Evolutionary conservation across 2,888 invertebrate species (phyloP).

Genomic region (Spatulosminthurus flaviceps): DNA sequence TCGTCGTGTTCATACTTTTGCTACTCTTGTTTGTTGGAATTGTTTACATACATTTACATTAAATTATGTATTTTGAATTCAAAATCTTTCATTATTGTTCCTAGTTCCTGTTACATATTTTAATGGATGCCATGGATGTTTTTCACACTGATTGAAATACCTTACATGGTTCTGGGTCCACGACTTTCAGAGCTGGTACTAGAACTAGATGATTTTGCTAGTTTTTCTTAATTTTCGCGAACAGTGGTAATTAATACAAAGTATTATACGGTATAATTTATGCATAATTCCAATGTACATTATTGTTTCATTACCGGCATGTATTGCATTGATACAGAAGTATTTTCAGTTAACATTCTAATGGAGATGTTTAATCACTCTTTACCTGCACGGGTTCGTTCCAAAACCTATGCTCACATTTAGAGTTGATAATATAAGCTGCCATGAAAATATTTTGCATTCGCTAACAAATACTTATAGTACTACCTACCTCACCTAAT

Average conservation of each 20-base stretch:
- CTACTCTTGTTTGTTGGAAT: background rate
- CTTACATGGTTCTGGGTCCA: too few species aligned
- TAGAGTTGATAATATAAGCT: background rate
- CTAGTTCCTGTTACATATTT: background rate
- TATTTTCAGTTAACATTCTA: conserved; percentile 13
- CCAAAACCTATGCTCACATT: conserved; percentile 4
- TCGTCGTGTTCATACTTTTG: background rate
- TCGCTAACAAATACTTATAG: conserved; percentile 1
- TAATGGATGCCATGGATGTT: background rate
- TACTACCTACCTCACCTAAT: background rate
- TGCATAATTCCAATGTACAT: background rate
- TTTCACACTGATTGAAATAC: background rate
- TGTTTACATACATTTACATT: background rate
- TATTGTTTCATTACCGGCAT: conserved; percentile 18
- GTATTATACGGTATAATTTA: too few species aligned
- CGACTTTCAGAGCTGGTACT: too few species aligned
- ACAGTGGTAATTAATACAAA: too few species aligned
- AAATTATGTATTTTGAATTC: too few species aligned
- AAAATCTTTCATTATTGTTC: background rate
- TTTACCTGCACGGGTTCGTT: background rate
- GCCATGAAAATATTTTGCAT: background rate
- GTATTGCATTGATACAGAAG: background rate
- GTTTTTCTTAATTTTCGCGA: too few species aligned
- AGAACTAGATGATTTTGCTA: too few species aligned
- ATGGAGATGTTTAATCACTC: background rate